phyloP scores from a whole-genome alignment of 1,140 invertebrate genomes.

The Forficula auricularia region DNA sequence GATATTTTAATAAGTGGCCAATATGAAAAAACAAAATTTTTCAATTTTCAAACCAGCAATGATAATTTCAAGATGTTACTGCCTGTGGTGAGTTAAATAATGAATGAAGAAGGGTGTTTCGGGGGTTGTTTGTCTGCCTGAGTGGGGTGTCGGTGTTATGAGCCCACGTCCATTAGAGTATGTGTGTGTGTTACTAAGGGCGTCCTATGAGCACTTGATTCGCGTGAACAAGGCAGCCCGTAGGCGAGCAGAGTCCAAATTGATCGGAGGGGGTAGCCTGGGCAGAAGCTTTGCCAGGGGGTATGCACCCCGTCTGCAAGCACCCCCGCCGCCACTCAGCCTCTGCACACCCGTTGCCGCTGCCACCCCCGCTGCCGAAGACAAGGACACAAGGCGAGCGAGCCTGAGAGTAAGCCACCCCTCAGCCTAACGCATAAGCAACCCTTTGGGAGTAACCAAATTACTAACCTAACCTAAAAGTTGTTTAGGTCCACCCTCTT shows the following conservation, averaged over 20 bases:
- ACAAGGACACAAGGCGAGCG: slow-evolving; percentile 24
- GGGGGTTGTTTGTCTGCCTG: not conserved
- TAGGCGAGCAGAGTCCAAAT: slow-evolving; percentile 28
- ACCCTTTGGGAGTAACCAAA: no score
- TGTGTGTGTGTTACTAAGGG: slow-evolving; percentile 33
- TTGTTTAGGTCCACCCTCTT: no score
- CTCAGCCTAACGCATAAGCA: no score
- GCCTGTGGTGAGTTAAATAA: no score
- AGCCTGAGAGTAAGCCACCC: slow-evolving; percentile 30
- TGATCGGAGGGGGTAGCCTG: slow-evolving; percentile 30
- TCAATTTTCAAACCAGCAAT: no score
- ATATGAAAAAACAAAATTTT: no score
- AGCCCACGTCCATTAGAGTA: slow-evolving; percentile 20
- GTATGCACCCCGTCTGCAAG: slow-evolving; percentile 21
- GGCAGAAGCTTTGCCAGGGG: slow-evolving; percentile 30
- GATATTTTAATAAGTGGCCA: no score
- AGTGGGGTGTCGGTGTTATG: slow-evolving; percentile 3
- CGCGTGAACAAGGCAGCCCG: slow-evolving; percentile 28
- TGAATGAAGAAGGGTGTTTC: not conserved
- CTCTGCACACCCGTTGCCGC: slow-evolving; percentile 13
- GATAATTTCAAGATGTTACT: no score
- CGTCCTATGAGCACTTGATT: slow-evolving; percentile 41
- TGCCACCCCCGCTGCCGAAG: slow-evolving; percentile 22
- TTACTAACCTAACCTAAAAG: no score
- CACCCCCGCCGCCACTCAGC: slow-evolving; percentile 10